phyloP scores from a whole-genome alignment of 2,888 invertebrate genomes.

The Galerucella pusilla region DNA sequence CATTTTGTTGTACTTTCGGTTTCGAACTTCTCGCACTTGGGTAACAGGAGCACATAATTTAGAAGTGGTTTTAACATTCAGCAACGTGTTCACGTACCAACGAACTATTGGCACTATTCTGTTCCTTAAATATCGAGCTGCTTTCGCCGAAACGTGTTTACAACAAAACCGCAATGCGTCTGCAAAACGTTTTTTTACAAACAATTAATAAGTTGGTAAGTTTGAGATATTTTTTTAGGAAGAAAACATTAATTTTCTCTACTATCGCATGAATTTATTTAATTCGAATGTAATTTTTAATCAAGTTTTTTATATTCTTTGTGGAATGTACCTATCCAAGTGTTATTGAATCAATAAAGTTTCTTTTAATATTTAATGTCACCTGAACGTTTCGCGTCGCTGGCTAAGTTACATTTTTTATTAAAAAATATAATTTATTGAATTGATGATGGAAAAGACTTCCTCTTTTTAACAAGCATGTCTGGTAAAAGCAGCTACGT shows the following conservation, averaged over 20 bases:
- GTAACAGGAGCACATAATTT: slow-evolving; percentile 17
- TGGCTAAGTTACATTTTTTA: not conserved
- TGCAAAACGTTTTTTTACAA: slow-evolving; percentile 18
- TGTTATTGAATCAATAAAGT: not conserved
- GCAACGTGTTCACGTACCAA: slow-evolving; percentile 1
- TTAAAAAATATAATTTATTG: not conserved
- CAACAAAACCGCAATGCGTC: slow-evolving; percentile 30
- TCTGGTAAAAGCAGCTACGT: no score
- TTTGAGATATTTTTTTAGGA: not conserved
- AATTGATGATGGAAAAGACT: not conserved
- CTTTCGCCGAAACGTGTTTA: slow-evolving; percentile 1
- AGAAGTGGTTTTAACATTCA: not conserved
- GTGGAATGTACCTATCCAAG: not conserved
- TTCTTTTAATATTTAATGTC: not conserved
- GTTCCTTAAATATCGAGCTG: slow-evolving; percentile 25
- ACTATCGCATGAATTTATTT: not conserved
- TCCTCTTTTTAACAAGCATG: no score
- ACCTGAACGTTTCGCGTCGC: not conserved
- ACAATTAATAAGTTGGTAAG: slow-evolving; percentile 14
- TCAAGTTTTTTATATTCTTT: not conserved
- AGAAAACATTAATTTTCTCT: not conserved
- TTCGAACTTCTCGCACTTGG: slow-evolving; percentile 17
- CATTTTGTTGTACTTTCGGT: slow-evolving; percentile 6
- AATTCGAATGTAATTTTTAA: not conserved
- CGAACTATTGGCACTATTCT: slow-evolving; percentile 12